Evolutionary conservation across 2,888 invertebrate species (phyloP), one percentile per base, ranked within the genome.

Genomic region (Drosophila cyrtoloma): DNA sequence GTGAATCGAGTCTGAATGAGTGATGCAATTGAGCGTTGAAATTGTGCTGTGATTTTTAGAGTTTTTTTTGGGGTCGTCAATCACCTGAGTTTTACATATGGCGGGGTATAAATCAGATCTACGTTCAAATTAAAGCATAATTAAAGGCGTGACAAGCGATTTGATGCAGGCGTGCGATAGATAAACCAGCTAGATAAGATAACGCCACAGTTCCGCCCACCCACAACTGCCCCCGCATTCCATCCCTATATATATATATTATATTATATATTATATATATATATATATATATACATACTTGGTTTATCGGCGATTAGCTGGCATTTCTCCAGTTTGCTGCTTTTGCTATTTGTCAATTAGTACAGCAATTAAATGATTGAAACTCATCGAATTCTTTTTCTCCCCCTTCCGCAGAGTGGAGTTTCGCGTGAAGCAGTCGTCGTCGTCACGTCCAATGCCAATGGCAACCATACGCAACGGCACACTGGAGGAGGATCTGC

Each of bases 391-490:
- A 39, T 28, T 53, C 50, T 32, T 50, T 50, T 32, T n/a, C 37
- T 44, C 26, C 12, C 7, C 6, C 28, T 14, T 42, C 2, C 9
- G 16, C 22, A 81, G 93, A 75, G 93, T 93, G 72, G 93, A 93
- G 72, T 92, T 91, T 62, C 93, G 93, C 19, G 82, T 91, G 3
- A 93, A 93, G 73, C 88, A 91, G 32, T 76, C 91, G 30, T 79
- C 91, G 10, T 79, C 91, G 14, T 84, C 92, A 55, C 89, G 90
- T 58, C 73, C 91, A 26, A 79, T 86, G 71, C 82, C 66, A 44
- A 83, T 82, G 70, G 14, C 65, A 9, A 82, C 67, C 37, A 78
- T 68, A 28, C 84, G 89, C 44, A 76, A 76, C 26, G 79, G 65
- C 12, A 78, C 76, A 9, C 60, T 89, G 26, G 92, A 92, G 32